These are phyloP conservation scores for Acanthiza pusilla DNA, from an alignment of 2,797 vertebrate genomes.

Conservation along the genomic window DNA sequence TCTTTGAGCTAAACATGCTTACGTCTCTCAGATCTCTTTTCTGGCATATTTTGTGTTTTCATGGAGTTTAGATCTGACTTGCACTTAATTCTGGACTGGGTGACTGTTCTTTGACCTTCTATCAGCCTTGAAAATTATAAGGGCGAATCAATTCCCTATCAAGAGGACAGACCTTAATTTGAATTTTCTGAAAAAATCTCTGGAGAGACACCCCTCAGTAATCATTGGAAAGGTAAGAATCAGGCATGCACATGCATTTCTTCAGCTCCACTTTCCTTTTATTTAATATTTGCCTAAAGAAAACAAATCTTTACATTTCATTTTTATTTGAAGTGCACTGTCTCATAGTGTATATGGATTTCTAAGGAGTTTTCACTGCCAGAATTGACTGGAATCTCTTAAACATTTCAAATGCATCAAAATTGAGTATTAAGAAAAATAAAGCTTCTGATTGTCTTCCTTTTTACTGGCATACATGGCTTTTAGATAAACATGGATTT, in stretches of 20 bases:
- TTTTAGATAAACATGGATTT: slow-evolving; percentile 10
- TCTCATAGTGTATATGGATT: background rate
- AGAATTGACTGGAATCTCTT: slow-evolving; percentile 9
- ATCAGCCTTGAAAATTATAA: background rate
- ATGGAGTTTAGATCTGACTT: background rate
- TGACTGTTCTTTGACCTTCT: background rate
- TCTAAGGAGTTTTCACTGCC: background rate
- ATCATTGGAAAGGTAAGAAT: background rate
- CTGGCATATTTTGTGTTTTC: background rate
- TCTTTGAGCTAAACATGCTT: background rate
- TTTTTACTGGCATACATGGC: background rate
- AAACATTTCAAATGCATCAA: slow-evolving; percentile 3
- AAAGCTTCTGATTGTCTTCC: background rate
- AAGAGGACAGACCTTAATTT: background rate
- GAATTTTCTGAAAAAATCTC: background rate
- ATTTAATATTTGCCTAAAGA: background rate
- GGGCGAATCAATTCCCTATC: background rate
- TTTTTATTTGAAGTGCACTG: background rate
- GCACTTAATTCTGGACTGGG: background rate
- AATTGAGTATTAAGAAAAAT: background rate
- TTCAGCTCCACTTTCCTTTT: background rate
- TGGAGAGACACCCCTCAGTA: background rate
- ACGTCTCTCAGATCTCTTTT: background rate
- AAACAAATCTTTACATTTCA: background rate
- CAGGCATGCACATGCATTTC: background rate